phyloP scores from a whole-genome alignment of 2,797 vertebrate species.

The Falco rusticolus region DNA sequence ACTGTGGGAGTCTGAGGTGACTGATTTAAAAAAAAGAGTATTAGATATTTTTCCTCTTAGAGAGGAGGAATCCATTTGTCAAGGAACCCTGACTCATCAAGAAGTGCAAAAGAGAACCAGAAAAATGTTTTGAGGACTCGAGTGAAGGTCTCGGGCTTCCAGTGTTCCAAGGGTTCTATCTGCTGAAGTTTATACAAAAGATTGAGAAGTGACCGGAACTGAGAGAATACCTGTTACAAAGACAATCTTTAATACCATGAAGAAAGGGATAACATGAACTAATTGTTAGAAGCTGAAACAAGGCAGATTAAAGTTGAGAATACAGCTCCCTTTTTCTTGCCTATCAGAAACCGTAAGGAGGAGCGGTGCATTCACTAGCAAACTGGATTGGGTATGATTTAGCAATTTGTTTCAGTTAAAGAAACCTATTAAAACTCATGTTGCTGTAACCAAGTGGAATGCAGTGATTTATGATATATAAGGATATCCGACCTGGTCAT shows the following conservation, averaged over 20 bases:
- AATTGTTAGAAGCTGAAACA: not conserved
- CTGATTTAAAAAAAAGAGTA: not conserved
- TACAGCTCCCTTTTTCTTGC: not conserved
- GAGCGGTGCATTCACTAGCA: not conserved
- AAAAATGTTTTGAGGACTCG: not conserved
- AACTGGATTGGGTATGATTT: not conserved
- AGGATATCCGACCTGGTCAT: not conserved
- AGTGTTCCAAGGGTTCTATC: not conserved
- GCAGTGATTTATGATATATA: conserved; percentile 14
- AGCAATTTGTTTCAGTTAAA: conserved; percentile 18
- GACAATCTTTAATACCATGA: not conserved
- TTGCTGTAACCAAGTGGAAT: conserved; percentile 9
- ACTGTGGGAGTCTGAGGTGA: not conserved
- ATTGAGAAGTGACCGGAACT: not conserved
- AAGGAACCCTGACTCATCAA: not conserved
- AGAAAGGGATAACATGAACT: not conserved
- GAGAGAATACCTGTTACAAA: not conserved
- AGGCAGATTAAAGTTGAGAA: not conserved
- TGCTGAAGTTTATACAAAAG: not conserved
- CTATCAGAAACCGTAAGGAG: not conserved
- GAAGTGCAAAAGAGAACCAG: not conserved
- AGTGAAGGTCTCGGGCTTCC: not conserved
- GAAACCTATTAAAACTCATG: conserved; percentile 6
- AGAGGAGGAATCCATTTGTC: not conserved
- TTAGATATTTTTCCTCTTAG: not conserved